Evolutionary conservation across 2,888 invertebrate genomes (phyloP).

Genomic region (Criorhina ranunculi): DNA sequence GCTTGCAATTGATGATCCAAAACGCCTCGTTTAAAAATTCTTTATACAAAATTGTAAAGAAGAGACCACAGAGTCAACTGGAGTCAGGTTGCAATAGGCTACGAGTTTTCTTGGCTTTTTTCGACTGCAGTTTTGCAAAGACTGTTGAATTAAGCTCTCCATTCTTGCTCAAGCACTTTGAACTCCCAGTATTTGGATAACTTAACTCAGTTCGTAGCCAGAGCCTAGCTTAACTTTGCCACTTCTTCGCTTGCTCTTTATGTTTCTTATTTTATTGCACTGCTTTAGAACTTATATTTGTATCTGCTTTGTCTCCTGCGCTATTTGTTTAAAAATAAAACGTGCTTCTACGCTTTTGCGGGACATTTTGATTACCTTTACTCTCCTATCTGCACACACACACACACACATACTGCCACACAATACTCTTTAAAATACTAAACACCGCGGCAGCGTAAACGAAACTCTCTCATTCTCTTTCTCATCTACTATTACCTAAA

Average conservation of each 20-base stretch:
- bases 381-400: neutral
- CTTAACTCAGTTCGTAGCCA: neutral
- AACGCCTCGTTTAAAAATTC: too few species aligned
- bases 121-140: too few species aligned
- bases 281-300: constrained; percentile 3
- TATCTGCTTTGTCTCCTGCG: constrained; percentile 13
- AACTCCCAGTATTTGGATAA: neutral
- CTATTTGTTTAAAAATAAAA: neutral
- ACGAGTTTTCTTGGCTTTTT: too few species aligned
- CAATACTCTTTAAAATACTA: neutral
- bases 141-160: too few species aligned
- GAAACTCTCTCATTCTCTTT: constrained; percentile 20
- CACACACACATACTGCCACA: constrained; percentile 1
- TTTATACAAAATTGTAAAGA: too few species aligned
- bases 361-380: neutral
- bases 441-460: neutral
- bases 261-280: constrained; percentile 20
- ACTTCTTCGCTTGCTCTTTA: neutral
- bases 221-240: neutral
- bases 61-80: too few species aligned
- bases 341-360: too few species aligned
- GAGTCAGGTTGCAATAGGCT: too few species aligned
- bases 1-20: too few species aligned
- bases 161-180: too few species aligned
- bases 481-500: constrained; percentile 47